Base-by-base conservation (phyloP, 2,888 invertebrate genomes). In the Nowickia ferox region DNA sequence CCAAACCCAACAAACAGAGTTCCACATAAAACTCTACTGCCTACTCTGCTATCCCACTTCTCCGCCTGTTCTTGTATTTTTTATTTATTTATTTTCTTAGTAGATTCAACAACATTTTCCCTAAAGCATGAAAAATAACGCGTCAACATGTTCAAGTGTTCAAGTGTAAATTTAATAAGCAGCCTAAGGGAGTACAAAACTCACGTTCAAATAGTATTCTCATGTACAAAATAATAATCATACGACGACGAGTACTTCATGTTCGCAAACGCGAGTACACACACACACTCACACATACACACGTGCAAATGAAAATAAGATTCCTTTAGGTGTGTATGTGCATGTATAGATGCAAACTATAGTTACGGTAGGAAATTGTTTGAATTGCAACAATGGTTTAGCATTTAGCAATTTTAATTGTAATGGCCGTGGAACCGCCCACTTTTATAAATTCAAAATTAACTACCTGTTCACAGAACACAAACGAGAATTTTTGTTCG, bases 91-190 rank as follows among this genome's bases (percentile, higher is more conserved):
- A 19, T 53, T 82, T 46, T 48, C 9, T 65, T n/a, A 46, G 38
- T 65, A 61, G 72, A 77, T 76, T 72, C 81, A 66, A 76, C 76
- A 76, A 66, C 71, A 77, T 78, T 79, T 86, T 79, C 71, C 85
- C 69, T 79, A n/a, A 79, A 83, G 85, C 82, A 86, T 83, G 78
- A 79, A 83, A 81, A 75, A 86, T 83, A 86, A 83, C 83, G 83
- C 86, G 86, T 86, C 86, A 86, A 86, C 86, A 83, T 86, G 83
- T 71, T 83, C 86, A 85, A 85, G 85, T 85, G 82, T 85, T 85
- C 85, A 79, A 83, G 87, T 82, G 84, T 81, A 87, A 87, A 87
- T 87, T 87, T 87, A 87, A 87, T 87, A 81, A 87, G 81, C 84
- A 84, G 87, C 87, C 87, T 79, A 63, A 74, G 84, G 87, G 75